A percentile compares a stretch with the other conserved stretches of the same genome.
Conservation (phyloP, 2,113 vertebrate genomes). For the Oxyura jamaicensis region DNA sequence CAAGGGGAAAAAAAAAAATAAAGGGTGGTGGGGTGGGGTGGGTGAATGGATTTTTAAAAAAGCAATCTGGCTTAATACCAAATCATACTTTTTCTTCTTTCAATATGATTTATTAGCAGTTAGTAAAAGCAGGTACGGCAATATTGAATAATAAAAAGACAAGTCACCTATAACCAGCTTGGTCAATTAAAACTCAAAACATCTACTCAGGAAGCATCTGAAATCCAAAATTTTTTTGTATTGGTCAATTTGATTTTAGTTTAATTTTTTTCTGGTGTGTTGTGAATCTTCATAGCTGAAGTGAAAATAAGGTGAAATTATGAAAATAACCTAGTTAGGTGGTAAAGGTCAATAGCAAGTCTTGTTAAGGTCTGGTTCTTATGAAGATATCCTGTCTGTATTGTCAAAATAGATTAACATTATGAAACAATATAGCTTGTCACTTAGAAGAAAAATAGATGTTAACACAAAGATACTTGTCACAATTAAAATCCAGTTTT, state of each 20-base stretch:
- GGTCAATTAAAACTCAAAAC: neutral
- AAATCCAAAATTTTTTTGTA: neutral
- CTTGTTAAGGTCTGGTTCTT: slow-evolving; percentile 31
- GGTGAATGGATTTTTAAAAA: neutral
- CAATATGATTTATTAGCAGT: neutral
- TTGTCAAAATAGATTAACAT: slow-evolving; percentile 46
- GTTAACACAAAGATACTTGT: neutral
- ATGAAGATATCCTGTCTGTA: neutral
- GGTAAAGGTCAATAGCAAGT: slow-evolving; percentile 34
- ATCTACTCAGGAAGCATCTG: neutral
- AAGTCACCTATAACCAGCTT: neutral
- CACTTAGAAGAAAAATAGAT: slow-evolving; percentile 14
- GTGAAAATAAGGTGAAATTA: slow-evolving; percentile 21
- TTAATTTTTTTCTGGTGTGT: neutral
- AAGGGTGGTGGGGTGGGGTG: no score
- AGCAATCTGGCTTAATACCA: neutral
- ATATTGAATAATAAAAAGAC: neutral
- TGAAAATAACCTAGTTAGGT: slow-evolving; percentile 1
- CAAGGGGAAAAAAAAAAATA: neutral
- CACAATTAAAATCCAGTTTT: slow-evolving; percentile 14
- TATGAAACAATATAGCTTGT: neutral
- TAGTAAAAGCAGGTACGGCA: neutral
- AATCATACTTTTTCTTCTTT: neutral
- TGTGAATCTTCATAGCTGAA: neutral
- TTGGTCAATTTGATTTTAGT: neutral